Base-by-base conservation (phyloP, 2,888 invertebrate species). In the Drosophila dives region DNA sequence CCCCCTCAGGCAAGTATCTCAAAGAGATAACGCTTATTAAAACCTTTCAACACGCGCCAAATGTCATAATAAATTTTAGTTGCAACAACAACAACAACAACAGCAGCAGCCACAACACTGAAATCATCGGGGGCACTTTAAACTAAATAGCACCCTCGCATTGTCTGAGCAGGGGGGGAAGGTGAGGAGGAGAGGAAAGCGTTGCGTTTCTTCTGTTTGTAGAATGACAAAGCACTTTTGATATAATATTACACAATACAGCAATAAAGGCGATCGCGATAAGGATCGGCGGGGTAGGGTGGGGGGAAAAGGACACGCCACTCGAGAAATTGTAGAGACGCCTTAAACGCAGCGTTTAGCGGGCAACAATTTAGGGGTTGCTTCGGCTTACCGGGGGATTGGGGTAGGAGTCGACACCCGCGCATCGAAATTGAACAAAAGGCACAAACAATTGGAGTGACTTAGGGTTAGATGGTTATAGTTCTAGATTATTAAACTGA, bases 31-130 rank as follows among this genome's bases (percentile, higher is more conserved):
- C 73, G 73, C 83, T 70, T 81, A 63, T 86, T 79, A 78, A 78
- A 83, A 80, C 83, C 86, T 89, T 86, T 86, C 84, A 90, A 83
- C 87, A 88, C 89, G 90, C 90, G 87, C 80, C 86, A 73, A 88
- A 81, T 90, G 87, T 88, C 87, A 90, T 88, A 88, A 88, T 88
- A 88, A 88, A 88, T 88, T 86, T 58, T 56, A 59, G 34, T 32
- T 56, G 54, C 56, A 72, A 68, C 65, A 72, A 72, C 54, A 58
- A 64, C 33, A 42, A 11, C 23, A 23, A 12, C 20, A 6, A 23
- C 15, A 17, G 8, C 32, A 20, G n/a, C 26, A 26, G 15, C 20
- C 11, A 34, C 32, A 33, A 36, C 26, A 26, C 20, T 15, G 56
- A 60, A 58, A 70, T 60, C 63, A 75, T 71, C 58, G 63, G 61